These are phyloP conservation scores for Platyscapa corneri DNA, from an alignment of 1,140 invertebrate genomes.

Conservation along the genomic window DNA sequence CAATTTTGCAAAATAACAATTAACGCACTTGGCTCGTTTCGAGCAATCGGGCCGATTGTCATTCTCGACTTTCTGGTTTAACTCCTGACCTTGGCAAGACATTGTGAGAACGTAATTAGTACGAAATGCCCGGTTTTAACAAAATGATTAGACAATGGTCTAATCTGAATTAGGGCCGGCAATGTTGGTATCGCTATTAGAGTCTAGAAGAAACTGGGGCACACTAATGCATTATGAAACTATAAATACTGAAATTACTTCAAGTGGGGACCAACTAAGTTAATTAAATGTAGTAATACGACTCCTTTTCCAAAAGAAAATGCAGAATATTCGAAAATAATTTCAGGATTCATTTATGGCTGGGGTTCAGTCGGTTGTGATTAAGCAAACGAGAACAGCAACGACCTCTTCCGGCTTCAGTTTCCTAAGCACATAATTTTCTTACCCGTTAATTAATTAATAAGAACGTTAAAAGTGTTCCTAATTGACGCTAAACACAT, in stretches of 20 bases:
- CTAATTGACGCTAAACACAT: not conserved
- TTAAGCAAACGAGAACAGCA: not conserved
- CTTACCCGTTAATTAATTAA: not conserved
- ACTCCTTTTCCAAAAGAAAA: not conserved
- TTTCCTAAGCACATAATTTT: not conserved
- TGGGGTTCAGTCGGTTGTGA: not conserved
- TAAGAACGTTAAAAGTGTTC: not conserved
- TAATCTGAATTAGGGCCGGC: not conserved
- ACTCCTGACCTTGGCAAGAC: not conserved
- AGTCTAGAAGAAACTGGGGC: not conserved
- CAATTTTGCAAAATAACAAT: too few relatives aligned
- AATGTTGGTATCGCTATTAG: not conserved
- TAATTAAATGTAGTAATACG: not conserved
- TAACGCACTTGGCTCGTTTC: too few relatives aligned
- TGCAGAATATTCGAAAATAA: not conserved
- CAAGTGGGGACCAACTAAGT: not conserved
- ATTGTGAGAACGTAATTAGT: not conserved
- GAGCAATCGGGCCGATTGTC: not conserved
- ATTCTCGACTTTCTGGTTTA: not conserved
- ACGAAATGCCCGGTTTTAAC: not conserved
- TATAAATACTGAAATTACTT: not conserved
- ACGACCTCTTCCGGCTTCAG: not conserved
- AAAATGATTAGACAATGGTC: not conserved
- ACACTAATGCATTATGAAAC: not conserved
- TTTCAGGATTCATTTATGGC: not conserved